A percentile compares a stretch with the other conserved stretches of the same genome.
Conservation (phyloP, 2,888 invertebrate species). For the Lamellibrachia satsuma region DNA sequence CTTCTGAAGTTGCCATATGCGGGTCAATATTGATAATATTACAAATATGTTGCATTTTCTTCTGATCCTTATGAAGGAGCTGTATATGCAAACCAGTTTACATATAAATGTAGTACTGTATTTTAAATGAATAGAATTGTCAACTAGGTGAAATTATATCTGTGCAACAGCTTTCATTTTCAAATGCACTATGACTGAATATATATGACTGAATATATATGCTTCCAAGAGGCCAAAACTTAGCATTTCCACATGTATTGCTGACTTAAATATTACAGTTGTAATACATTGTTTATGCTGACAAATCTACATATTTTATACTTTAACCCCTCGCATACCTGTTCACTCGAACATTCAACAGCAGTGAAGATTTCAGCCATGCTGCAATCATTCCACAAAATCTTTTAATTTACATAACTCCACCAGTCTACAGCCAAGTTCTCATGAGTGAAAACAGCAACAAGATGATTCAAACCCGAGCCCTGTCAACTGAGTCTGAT, state of each 20-base stretch:
- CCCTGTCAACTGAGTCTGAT: too few species aligned
- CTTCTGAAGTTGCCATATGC: too few species aligned
- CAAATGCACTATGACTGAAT: not conserved
- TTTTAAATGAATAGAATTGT: not conserved
- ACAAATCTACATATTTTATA: not conserved
- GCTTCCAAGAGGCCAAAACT: not conserved
- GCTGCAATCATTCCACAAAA: not conserved
- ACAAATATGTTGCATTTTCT: too few species aligned
- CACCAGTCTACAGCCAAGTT: not conserved
- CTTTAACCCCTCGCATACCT: not conserved
- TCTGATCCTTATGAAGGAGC: too few species aligned
- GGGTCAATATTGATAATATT: too few species aligned
- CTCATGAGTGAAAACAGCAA: not conserved
- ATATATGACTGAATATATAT: not conserved
- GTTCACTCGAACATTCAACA: not conserved
- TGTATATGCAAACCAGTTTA: too few species aligned
- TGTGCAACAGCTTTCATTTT: not conserved
- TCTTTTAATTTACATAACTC: not conserved
- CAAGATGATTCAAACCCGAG: not conserved
- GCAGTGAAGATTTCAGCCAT: not conserved
- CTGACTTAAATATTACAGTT: not conserved
- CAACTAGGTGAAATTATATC: not conserved
- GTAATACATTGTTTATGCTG: not conserved
- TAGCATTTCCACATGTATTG: not conserved
- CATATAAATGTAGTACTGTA: too few species aligned